These are phyloP conservation scores for Hypsibius dujardini DNA, from an alignment of 1,140 invertebrate genomes.

Conservation along the genomic window DNA sequence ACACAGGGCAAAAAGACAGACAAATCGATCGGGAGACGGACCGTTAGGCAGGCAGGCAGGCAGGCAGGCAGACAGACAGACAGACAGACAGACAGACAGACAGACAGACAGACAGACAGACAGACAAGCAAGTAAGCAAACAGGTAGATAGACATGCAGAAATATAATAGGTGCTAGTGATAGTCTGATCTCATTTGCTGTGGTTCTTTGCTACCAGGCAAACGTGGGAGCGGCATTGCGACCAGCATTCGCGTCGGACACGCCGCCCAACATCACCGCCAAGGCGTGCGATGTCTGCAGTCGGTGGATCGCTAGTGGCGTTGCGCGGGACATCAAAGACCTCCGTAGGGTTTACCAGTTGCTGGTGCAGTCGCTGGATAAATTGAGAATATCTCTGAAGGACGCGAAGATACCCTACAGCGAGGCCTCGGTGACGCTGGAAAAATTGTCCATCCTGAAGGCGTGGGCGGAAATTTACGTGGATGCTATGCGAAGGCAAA, in stretches of 20 bases:
- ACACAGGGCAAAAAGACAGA: too few relatives aligned
- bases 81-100: too few relatives aligned
- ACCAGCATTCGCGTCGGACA: constrained; percentile 86
- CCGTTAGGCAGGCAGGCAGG: too few relatives aligned
- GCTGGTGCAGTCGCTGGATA: constrained; percentile 78
- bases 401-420: constrained; percentile 63
- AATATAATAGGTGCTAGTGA: too few relatives aligned
- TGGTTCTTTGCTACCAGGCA: constrained; percentile 45
- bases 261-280: constrained; percentile 88
- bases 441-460: constrained; percentile 87
- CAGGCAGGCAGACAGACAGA: too few relatives aligned
- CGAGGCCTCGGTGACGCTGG: constrained; percentile 82
- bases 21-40: too few relatives aligned
- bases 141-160: too few relatives aligned
- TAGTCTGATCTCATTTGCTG: too few relatives aligned
- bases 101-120: too few relatives aligned
- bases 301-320: constrained; percentile 94
- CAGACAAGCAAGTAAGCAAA: too few relatives aligned
- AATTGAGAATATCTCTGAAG: constrained; percentile 44
- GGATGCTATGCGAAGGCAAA: constrained; percentile 25
- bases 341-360: constrained; percentile 83
- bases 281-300: constrained; percentile 93
- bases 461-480: constrained; percentile 80
- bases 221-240: constrained; percentile 89
- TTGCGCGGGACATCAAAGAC: constrained; percentile 87